A percentile compares a stretch with the other conserved stretches of the same genome.
phyloP scores from a whole-genome alignment of 2,888 invertebrate genomes.

The Andrena bicolor region DNA sequence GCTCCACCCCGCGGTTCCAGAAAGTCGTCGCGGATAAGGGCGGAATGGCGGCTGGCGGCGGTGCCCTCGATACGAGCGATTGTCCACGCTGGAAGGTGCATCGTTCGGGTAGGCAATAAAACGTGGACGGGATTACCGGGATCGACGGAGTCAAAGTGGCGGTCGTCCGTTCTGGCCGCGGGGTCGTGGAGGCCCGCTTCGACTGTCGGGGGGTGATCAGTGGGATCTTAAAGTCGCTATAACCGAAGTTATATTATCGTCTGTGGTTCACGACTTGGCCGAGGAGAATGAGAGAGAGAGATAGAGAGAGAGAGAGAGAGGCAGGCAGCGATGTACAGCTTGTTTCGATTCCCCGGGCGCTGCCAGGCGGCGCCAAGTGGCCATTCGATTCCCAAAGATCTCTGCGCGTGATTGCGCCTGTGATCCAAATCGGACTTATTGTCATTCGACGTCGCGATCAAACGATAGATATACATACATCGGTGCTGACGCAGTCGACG shows the following conservation, averaged over 20 bases:
- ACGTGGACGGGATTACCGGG: background rate
- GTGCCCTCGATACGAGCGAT: conserved; percentile 16
- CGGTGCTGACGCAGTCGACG: conserved; percentile 23
- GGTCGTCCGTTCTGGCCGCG: background rate
- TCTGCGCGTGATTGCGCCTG: conserved; percentile 60
- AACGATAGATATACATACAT: conserved; percentile 8
- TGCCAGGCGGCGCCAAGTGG: conserved; percentile 55
- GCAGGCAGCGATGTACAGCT: conserved; percentile 42
- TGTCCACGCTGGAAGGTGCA: background rate
- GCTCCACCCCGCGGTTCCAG: conserved; percentile 17
- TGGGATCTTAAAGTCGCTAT: conserved; percentile 27
- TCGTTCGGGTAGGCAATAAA: background rate
- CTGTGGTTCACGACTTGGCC: conserved; percentile 51
- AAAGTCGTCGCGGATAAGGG: conserved; percentile 49
- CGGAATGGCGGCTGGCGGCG: too few species aligned
- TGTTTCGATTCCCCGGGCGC: conserved; percentile 44
- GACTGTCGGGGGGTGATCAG: background rate
- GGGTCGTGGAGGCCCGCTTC: background rate
- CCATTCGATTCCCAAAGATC: conserved; percentile 68
- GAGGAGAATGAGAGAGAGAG: background rate
- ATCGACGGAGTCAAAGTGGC: conserved; percentile 21
- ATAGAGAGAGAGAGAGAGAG: too few species aligned
- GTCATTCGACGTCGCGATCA: conserved; percentile 39
- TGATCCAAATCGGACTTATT: conserved; percentile 61
- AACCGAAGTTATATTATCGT: conserved; percentile 41